Conservation (phyloP, 1,140 invertebrate species). For the Nasonia vitripennis region DNA sequence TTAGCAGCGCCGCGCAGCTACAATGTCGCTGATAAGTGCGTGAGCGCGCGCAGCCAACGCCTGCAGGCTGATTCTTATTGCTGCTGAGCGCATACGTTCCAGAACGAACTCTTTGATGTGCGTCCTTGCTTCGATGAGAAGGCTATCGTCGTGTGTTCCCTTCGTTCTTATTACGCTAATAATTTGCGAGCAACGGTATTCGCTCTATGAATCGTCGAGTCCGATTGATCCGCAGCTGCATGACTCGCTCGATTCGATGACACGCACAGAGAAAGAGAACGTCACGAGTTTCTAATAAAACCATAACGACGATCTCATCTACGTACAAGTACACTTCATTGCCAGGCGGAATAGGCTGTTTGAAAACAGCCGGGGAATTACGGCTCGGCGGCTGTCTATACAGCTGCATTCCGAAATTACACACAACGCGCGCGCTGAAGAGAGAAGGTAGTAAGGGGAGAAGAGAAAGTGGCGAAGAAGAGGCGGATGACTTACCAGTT, state of each 20-base stretch:
- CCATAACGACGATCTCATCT: not conserved
- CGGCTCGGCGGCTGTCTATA: not conserved
- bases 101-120: not conserved
- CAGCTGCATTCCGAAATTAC: conserved; percentile 29
- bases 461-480: conserved; percentile 19
- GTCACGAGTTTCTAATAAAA: not conserved
- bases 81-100: too few species aligned
- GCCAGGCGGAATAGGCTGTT: not conserved
- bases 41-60: not conserved
- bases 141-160: not conserved
- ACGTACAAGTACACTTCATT: not conserved
- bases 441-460: conserved; percentile 15
- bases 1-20: conserved; percentile 33
- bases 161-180: not conserved
- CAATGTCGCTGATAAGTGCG: conserved; percentile 43
- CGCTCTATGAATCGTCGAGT: not conserved
- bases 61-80: not conserved
- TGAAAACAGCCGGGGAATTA: not conserved
- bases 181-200: not conserved
- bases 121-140: not conserved
- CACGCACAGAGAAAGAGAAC: not conserved
- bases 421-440: not conserved
- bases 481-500: conserved; percentile 62
- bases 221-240: not conserved
- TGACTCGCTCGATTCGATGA: not conserved